phyloP scores from a whole-genome alignment of 1,140 invertebrate genomes.

The Archegozetes longisetosus region DNA sequence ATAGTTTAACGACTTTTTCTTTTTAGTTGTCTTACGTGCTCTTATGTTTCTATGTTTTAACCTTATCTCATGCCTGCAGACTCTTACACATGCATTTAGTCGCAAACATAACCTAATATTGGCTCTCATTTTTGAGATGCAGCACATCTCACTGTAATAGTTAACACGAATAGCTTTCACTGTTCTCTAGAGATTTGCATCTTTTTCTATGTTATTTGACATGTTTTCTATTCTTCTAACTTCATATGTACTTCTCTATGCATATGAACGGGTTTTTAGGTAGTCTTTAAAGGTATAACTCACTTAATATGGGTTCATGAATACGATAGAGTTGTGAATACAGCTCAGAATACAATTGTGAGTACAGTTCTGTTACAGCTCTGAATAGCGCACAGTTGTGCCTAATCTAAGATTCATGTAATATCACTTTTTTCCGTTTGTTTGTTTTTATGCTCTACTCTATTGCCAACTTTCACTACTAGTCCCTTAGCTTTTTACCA shows the following conservation, averaged over 20 bases:
- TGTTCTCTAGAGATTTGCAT: neutral
- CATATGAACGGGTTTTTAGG: neutral
- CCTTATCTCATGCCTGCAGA: neutral
- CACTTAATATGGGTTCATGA: neutral
- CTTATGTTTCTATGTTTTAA: neutral
- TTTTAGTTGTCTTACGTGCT: neutral
- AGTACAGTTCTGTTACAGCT: neutral
- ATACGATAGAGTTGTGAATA: too few species aligned
- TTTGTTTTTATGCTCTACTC: neutral
- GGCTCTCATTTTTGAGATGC: neutral
- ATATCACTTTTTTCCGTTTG: neutral
- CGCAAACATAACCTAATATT: neutral
- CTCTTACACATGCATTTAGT: neutral
- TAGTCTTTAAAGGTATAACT: neutral
- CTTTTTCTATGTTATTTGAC: neutral
- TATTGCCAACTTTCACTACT: neutral
- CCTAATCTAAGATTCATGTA: neutral
- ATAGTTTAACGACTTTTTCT: neutral
- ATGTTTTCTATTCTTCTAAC: neutral
- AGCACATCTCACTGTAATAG: neutral
- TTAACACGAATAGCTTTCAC: neutral
- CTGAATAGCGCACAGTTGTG: neutral
- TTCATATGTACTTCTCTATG: neutral
- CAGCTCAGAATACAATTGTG: too few species aligned
- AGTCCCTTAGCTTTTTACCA: too few species aligned